Base-by-base conservation (phyloP, 2,888 invertebrate species). In the Drosophila merina region DNA sequence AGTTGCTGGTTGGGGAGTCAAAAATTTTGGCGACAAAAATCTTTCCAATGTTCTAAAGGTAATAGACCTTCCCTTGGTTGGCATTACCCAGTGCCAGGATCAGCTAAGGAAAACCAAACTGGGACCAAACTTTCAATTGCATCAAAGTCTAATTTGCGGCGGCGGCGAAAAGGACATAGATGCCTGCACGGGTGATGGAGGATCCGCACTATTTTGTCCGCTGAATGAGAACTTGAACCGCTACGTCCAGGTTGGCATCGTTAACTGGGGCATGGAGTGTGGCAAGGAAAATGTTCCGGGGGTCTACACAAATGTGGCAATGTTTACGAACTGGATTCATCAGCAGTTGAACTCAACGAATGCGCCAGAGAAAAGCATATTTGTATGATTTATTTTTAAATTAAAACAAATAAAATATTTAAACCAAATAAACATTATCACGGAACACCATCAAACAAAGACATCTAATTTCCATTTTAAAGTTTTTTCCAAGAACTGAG, bases 191-290 rank as follows among this genome's bases (percentile, higher is more conserved):
- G 94, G 93, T 4, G 96, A 96, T 86, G 96, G 96, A 0, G 96
- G 96, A 0, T 95, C 95, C n/a, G 95, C 96, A 0, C 92, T 96
- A 4, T 95, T 95, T 3, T 96, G 96, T 76, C 94, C 95, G 0
- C 90, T 94, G 49, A 90, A 90, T 62, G 64, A 51, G 5, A 44
- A 70, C 25, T 69, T 74, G 6, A 60, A 74, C n/a, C 86, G 79
- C 31, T 89, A 74, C 52, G 86, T 83, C 50, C 90, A 89, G 58
- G 77, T 84, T n/a, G 96, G 95, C 2, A 95, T 96, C 40, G 96
- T 96, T 0, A 94, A 95, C 0, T 96, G 96, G 96, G 96, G 96
- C 26, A 94, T 96, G 66, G 95, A 94, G 0, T 96, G 96, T 79
- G 95, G 95, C 0, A 89, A 89, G 2, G 91, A 93, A 49, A 92